phyloP scores from a whole-genome alignment of 2,888 invertebrate species.

The Phaonia tiefii region DNA sequence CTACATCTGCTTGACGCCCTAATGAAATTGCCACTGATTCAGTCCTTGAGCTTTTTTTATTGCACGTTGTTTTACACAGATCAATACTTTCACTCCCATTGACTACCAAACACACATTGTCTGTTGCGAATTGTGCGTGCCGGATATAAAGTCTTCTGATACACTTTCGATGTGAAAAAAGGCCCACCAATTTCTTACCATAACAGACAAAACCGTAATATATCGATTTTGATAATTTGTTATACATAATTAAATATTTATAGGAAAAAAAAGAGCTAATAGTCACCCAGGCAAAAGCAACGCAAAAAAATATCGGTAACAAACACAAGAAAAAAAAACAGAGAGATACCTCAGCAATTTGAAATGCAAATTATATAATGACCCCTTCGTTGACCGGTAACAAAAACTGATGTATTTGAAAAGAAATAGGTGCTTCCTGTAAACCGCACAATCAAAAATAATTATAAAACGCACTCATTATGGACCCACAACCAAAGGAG shows the following conservation, averaged over 20 bases:
- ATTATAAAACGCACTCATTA: slow-evolving; percentile 60
- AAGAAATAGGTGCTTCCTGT: slow-evolving; percentile 62
- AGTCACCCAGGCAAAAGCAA: slow-evolving; percentile 33
- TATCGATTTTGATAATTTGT: slow-evolving; percentile 60
- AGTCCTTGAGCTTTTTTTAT: not conserved
- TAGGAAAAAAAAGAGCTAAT: slow-evolving; percentile 47
- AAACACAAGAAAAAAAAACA: slow-evolving; percentile 11
- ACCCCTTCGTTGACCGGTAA: not conserved
- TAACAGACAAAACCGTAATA: slow-evolving; percentile 44
- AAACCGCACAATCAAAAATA: slow-evolving; percentile 59
- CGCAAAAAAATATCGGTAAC: slow-evolving; percentile 26
- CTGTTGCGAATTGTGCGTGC: slow-evolving; percentile 52
- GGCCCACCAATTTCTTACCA: slow-evolving; percentile 19
- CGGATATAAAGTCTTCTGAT: slow-evolving; percentile 59
- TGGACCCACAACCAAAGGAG: slow-evolving; percentile 35
- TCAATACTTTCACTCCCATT: not conserved
- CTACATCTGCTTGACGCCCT: not conserved
- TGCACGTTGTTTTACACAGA: not conserved
- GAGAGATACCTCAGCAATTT: slow-evolving; percentile 47
- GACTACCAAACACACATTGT: not conserved
- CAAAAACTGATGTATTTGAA: slow-evolving; percentile 41
- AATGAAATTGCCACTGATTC: not conserved
- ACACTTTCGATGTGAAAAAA: slow-evolving; percentile 14
- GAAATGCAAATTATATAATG: slow-evolving; percentile 63
- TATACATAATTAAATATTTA: slow-evolving; percentile 54